Base-by-base conservation (phyloP, 2,888 invertebrate species). In the Lysandra coridon region DNA sequence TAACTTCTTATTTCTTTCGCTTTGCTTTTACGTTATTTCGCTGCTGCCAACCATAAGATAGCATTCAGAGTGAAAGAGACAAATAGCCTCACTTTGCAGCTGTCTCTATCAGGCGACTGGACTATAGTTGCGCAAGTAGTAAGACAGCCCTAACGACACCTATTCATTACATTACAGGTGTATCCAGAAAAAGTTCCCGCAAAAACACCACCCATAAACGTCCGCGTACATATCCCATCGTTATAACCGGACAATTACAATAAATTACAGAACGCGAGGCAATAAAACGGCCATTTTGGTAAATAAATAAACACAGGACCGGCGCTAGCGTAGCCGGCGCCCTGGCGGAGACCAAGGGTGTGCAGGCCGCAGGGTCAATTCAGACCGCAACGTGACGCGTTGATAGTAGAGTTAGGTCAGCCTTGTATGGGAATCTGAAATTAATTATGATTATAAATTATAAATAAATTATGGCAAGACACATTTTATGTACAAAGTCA, bases 281-380 rank as follows among this genome's bases (percentile, higher is more conserved):
- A 90, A 90, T 91, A 90, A 88, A 90, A 88, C 88, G 83, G 88
- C 91, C 92, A 89, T 92, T 92, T 93, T 90, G 87, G 90, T 88
- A 88, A 89, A 89, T 90, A 91, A 91, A 90, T 90, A 57, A 57
- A 57, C 57, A 57, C 57, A 57, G 57, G 57, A 17, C 57, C 57
- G 57, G 17, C 57, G 57, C 57, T 57, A 17, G 17, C 57, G 10
- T 49, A 17, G 57, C 57, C 17, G 17, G 4, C 57, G 57, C 57
- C 57, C 57, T 57, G 57, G 57, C 14, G 53, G 44, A 44, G 44
- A 44, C 44, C 44, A 40, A 40, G 40, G 40, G 40, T 44, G 44
- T 44, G 44, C 23, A 23, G 23, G 23, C 23, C 23, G 23, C 23
- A 23, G 23, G 23, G 23, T 23, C 23, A 23, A 23, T 23, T 23